Evolutionary conservation across 2,797 vertebrate species (phyloP).

Genomic region (Sebastes oblongus): DNA sequence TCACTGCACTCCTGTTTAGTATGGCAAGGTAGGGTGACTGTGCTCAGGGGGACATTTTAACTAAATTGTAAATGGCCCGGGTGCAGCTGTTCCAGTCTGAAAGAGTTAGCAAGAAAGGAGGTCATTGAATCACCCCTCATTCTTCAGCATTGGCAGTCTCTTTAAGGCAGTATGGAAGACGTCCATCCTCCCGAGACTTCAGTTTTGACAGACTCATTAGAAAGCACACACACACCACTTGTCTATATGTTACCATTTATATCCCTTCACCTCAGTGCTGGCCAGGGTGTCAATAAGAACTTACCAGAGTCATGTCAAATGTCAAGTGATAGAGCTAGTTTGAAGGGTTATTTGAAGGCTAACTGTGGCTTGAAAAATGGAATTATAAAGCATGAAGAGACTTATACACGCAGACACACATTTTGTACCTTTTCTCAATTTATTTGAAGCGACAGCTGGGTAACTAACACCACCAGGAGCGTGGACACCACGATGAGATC

Average conservation of each 20-base stretch:
- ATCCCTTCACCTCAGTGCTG: constrained; percentile 34
- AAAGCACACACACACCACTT: constrained; percentile 32
- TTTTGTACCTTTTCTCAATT: constrained; percentile 55
- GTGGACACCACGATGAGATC: constrained; percentile 68
- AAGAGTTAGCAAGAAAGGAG: constrained; percentile 68
- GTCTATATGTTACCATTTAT: constrained; percentile 44
- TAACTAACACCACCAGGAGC: constrained; percentile 75
- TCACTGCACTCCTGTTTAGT: constrained; percentile 58
- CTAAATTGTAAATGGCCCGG: constrained; percentile 71
- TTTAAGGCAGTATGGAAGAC: constrained; percentile 50
- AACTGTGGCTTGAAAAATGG: constrained; percentile 40
- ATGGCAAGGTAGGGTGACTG: constrained; percentile 57
- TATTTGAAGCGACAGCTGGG: constrained; percentile 74
- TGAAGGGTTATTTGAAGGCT: constrained; percentile 47
- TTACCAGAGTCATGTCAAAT: constrained; percentile 62
- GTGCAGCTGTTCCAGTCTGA: constrained; percentile 67
- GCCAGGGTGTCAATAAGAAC: constrained; percentile 51
- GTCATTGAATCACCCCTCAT: constrained; percentile 62
- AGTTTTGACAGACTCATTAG: constrained; percentile 67
- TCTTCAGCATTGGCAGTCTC: constrained; percentile 60
- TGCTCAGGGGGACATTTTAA: constrained; percentile 71
- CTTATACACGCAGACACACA: constrained; percentile 13
- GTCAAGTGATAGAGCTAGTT: constrained; percentile 46
- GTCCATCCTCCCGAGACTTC: constrained; percentile 46
- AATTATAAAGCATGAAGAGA: constrained; percentile 38